phyloP scores from a whole-genome alignment of 2,888 invertebrate genomes.

The Alitta virens region DNA sequence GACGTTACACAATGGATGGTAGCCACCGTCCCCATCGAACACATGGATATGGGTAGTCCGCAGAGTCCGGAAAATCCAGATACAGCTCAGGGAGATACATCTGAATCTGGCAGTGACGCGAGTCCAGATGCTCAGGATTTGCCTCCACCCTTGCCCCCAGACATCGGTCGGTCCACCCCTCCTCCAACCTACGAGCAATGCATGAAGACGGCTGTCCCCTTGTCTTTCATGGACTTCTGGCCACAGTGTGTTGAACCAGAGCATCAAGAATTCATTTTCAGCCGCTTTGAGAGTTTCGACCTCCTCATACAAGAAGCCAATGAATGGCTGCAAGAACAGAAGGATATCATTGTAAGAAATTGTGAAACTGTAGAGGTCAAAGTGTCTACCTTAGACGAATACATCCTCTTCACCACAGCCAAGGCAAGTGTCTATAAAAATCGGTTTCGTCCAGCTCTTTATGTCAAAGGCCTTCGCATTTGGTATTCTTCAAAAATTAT shows the following conservation, averaged over 20 bases:
- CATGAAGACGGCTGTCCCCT: conserved; percentile 13
- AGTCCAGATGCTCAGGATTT: too few relatives aligned
- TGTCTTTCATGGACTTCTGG: conserved; percentile 18
- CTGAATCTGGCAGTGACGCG: too few relatives aligned
- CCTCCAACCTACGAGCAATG: conserved; percentile 10
- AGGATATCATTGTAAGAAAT: conserved; percentile 8
- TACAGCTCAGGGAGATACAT: too few relatives aligned
- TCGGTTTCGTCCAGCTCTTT: conserved; percentile 2
- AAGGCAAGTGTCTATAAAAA: conserved; percentile 8
- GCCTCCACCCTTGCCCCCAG: too few relatives aligned
- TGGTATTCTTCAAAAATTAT: conserved; percentile 15
- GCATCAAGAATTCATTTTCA: conserved; percentile 6
- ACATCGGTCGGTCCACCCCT: not conserved
- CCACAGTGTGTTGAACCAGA: conserved; percentile 10
- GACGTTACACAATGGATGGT: too few relatives aligned
- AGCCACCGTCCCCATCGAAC: too few relatives aligned
- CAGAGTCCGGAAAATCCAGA: too few relatives aligned
- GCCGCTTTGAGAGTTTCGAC: conserved; percentile 14
- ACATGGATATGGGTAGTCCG: too few relatives aligned
- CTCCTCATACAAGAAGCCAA: conserved; percentile 4
- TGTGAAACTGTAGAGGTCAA: conserved; percentile 13
- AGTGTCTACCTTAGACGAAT: conserved; percentile 11
- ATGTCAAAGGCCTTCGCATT: conserved; percentile 7
- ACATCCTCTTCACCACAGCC: conserved; percentile 5
- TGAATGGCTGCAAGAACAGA: conserved; percentile 11